Conservation (phyloP, 2,113 vertebrate genomes). For the Coregonus clupeaformis region DNA sequence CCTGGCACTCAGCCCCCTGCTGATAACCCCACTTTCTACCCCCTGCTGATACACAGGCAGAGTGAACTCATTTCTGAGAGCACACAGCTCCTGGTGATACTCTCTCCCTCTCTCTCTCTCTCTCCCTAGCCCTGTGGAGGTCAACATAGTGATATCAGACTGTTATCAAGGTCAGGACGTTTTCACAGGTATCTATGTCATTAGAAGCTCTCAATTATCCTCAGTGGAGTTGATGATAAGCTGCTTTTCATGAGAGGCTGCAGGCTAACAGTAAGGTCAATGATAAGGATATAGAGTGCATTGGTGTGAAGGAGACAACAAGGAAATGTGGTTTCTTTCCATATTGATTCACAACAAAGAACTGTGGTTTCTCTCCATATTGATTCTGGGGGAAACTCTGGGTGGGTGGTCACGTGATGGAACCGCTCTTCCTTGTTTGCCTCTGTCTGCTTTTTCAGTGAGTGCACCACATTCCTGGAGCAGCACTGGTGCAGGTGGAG, state of each 20-base stretch:
- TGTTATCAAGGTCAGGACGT: not conserved
- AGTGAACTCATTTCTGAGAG: slow-evolving; percentile 18
- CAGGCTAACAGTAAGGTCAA: not conserved
- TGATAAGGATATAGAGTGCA: not conserved
- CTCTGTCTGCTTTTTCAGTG: slow-evolving; percentile 12
- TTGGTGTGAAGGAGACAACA: not conserved
- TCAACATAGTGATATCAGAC: not conserved
- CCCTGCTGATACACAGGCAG: slow-evolving; percentile 41
- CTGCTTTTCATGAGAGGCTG: not conserved
- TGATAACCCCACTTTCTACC: slow-evolving; percentile 10
- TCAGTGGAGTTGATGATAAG: not conserved
- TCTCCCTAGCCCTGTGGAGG: not conserved
- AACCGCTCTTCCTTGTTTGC: not conserved
- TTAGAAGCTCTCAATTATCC: not conserved
- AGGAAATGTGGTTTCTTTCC: not conserved
- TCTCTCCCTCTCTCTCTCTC: not conserved
- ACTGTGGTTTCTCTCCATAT: not conserved
- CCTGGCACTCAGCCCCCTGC: slow-evolving; percentile 39
- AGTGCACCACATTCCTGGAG: slow-evolving; percentile 14
- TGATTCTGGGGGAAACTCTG: slow-evolving; percentile 12
- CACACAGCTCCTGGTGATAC: not conserved
- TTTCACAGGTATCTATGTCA: not conserved
- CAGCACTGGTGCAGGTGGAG: slow-evolving; percentile 41
- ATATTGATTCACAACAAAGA: not conserved
- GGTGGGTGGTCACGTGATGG: not conserved